Evolutionary conservation across 2,888 invertebrate species (phyloP).

Genomic region (Abscondita cerata): DNA sequence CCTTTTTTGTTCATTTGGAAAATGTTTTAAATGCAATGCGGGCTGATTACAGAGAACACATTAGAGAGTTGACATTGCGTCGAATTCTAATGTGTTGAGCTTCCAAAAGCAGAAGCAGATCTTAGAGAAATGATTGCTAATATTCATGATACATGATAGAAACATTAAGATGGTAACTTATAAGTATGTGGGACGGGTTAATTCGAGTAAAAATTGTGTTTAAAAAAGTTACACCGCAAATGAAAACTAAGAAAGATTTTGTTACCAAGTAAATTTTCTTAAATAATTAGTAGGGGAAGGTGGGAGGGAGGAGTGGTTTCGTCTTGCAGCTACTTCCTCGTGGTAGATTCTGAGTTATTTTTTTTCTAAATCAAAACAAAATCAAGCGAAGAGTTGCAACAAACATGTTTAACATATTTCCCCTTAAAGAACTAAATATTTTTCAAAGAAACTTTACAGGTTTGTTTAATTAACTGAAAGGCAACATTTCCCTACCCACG

Average conservation of each 20-base stretch:
- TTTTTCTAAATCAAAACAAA: background rate
- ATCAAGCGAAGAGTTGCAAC: background rate
- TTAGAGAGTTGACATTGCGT: slow-evolving; percentile 40
- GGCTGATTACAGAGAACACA: slow-evolving; percentile 36
- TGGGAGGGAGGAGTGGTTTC: background rate
- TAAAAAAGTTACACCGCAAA: background rate
- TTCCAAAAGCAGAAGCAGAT: background rate
- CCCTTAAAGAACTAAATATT: background rate
- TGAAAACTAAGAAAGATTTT: background rate
- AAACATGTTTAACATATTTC: background rate
- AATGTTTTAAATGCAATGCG: slow-evolving; percentile 44
- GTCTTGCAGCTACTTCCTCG: background rate
- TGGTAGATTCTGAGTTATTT: background rate
- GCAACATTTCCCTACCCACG: no score
- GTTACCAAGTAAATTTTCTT: no score
- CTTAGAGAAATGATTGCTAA: slow-evolving; percentile 7
- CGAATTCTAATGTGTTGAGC: slow-evolving; percentile 39
- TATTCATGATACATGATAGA: background rate
- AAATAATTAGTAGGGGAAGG: no score
- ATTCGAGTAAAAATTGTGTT: background rate
- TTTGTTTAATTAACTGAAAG: no score
- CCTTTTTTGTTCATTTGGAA: slow-evolving; percentile 45
- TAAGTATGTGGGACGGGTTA: background rate
- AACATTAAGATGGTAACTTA: background rate
- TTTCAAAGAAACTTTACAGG: background rate